Base-by-base conservation (phyloP, 64 coral and sea anemone species). In the Pocillopora damicornis region DNA sequence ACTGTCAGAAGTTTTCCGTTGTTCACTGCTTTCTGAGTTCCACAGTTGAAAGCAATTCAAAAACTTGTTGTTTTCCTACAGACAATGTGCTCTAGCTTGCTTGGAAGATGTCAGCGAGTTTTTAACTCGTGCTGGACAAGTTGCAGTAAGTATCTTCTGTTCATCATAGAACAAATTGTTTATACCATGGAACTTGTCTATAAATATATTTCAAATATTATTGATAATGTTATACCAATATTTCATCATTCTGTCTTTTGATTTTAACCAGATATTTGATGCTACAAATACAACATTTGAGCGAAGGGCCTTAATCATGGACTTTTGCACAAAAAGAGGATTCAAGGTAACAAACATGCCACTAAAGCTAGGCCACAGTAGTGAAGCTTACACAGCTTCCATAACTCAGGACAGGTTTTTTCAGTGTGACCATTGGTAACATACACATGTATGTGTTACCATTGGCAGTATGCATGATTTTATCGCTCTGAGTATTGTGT, bases 271-370 rank as follows among this genome's bases (percentile, higher is more conserved):
- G 96, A 94, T 98, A 67, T 98, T 94, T 92, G 96, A 98, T 98
- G 96, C 96, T 26, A 98, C 96, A 77, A 98, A 98, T 69, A 98
- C 81, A 22, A 98, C 96, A 34, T 78, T 90, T 25, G 96, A 98
- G 79, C 92, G 96, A 58, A 91, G 96, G 20, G 66, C 77, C 78
- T 26, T 98, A 35, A 88, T 98, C 56, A 59, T 94, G 87, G 92
- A 98, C 12, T 98, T 94, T 83, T 98, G 96, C 67, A 76, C 75
- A 59, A 78, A 58, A 45, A 72, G 92, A 76, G 93, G 93, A 61
- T 98, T 89, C 58, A 98, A 98, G 93, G 96, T 98, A 60, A 87
- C 73, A 18, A 45, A 18, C 10, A 71, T 3, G 30, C 12, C 22
- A n/a, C 61, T 14, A 51, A 7, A 51, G 42, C 42, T 51, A 4